These are phyloP conservation scores for Macrophya annulata DNA, from an alignment of 2,888 invertebrate species.

Conservation along the genomic window DNA sequence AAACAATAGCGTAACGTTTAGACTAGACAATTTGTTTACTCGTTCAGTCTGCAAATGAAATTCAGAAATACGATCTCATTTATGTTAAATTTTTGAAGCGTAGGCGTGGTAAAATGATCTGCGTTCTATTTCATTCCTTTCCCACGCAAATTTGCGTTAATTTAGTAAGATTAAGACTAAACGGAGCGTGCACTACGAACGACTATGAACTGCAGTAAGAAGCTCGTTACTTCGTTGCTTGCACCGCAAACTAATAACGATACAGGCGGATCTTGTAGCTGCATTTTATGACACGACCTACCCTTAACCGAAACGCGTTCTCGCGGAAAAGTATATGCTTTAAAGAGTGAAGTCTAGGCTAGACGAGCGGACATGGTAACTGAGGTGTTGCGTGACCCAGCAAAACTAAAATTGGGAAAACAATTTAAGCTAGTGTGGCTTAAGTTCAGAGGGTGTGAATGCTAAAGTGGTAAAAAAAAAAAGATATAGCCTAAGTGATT, in stretches of 20 bases:
- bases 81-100: background rate
- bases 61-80: background rate
- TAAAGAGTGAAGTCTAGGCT: conserved; percentile 6
- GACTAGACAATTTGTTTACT: background rate
- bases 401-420: background rate
- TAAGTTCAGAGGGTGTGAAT: background rate
- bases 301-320: background rate
- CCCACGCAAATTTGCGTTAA: background rate
- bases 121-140: background rate
- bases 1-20: background rate
- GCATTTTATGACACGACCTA: conserved; percentile 9
- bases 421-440: conserved; percentile 9
- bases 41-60: background rate
- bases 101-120: background rate
- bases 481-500: conserved; percentile 14
- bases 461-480: background rate
- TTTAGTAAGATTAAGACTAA: conserved; percentile 6
- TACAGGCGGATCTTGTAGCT: background rate
- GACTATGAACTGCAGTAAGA: background rate
- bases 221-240: conserved; percentile 15
- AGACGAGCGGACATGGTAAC: background rate
- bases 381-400: background rate
- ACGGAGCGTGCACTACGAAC: background rate
- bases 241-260: conserved; percentile 16
- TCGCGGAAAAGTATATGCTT: conserved; percentile 17